phyloP scores from a whole-genome alignment of 1,140 invertebrate species.

The Aphelinus certus region DNA sequence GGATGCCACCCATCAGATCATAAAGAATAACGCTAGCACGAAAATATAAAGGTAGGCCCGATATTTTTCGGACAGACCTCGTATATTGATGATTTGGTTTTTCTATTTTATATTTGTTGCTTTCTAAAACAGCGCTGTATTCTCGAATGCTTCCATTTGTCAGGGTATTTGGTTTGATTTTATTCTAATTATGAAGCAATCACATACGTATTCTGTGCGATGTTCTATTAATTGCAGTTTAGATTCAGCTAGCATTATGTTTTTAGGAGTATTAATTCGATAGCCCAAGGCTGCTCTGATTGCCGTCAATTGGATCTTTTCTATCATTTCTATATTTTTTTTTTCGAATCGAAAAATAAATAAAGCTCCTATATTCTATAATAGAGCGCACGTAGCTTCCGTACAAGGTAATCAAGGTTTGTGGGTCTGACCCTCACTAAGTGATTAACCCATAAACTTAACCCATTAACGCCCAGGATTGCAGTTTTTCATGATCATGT shows the following conservation, averaged over 20 bases:
- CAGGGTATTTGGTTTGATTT: too few relatives aligned
- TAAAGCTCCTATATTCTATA: slow-evolving; percentile 25
- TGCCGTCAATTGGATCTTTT: slow-evolving; percentile 1
- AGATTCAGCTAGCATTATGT: slow-evolving; percentile 23
- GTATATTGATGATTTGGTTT: too few relatives aligned
- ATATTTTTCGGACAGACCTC: too few relatives aligned
- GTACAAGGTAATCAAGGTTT: slow-evolving; percentile 29
- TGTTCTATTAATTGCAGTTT: slow-evolving; percentile 6
- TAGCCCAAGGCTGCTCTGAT: slow-evolving; percentile 26
- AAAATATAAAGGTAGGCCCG: too few relatives aligned
- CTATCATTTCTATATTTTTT: slow-evolving; percentile 4
- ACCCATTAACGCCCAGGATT: too few relatives aligned
- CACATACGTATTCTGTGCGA: neutral
- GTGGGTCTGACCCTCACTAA: slow-evolving; percentile 34
- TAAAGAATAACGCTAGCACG: too few relatives aligned
- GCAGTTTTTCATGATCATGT: too few relatives aligned
- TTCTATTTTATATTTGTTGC: too few relatives aligned
- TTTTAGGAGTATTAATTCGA: slow-evolving; percentile 18
- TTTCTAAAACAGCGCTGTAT: neutral
- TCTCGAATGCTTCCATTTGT: neutral
- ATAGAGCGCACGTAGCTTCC: slow-evolving; percentile 27
- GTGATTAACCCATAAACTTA: too few relatives aligned
- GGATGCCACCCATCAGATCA: too few relatives aligned
- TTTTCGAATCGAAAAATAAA: neutral
- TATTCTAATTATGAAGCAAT: neutral